Evolutionary conservation across 2,797 vertebrate species (phyloP), one percentile per base, ranked within the genome.

Genomic region (Bucorvus abyssinicus): DNA sequence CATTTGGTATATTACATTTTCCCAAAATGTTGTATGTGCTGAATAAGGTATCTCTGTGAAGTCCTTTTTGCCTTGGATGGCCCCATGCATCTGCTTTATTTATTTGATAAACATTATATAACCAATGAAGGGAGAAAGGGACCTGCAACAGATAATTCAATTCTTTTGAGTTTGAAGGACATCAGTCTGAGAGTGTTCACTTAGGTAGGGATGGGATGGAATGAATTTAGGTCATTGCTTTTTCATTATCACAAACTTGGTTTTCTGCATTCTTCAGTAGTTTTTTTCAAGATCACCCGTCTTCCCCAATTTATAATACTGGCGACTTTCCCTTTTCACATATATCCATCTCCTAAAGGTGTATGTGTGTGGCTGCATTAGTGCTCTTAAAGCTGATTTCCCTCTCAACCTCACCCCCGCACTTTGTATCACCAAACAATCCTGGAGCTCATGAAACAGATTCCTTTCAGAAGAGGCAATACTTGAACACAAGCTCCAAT

Each of bases 1-100:
- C 98, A 99, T 98, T 60, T 89, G 93, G 76, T 98, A 98, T 65
- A 97, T 94, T 55, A 98, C 80, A 7, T 97, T 97, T 91, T 98
- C 99, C 98, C 98, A 99, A 96, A 95, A 96, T 69, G 94, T 97
- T 73, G 96, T 96, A 47, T 98, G 98, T 49, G 97, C 94, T 67
- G 91, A 96, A 49, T 80, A 94, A 49, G 90, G 14, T 77, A 44
- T 44, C 26, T 89, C 87, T 32, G 57, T 56, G 9, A 90, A 93
- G 26, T 61, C 16, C 2, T 90, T 92, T 70, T 75, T 47, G 36
- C 16, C 8, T 55, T 1, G 2, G 27, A 8, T 60, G 22, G 15
- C 45, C 5, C 1, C 30, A 13, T 42, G 38, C 29, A n/a, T 40
- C 53, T 71, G 22, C 12, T 75, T n/a, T 13, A 16, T 67, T 73